Base-by-base conservation (phyloP, 2,113 vertebrate genomes). In the Sebastes schlegelii region DNA sequence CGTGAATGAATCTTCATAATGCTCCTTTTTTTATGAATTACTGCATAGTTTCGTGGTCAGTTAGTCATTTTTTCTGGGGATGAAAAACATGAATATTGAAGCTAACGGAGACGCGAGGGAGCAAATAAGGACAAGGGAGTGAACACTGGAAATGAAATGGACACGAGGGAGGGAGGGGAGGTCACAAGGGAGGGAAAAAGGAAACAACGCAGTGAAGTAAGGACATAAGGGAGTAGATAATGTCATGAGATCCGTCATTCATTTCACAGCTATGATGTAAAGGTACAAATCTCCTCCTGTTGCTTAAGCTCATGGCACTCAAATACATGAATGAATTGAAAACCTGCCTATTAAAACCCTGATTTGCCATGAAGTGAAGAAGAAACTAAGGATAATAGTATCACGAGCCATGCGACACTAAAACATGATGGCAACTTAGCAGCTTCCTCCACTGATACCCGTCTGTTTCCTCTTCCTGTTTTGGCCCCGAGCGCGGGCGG, bases 391-490 rank as follows among this genome's bases (percentile, higher is more conserved):
- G 26, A 26, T 45, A 19, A 34, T 13, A 26, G 64, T 9, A 11
- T 63, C 57, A 23, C 34, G 13, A 14, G 9, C 19, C 6, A n/a
- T 7, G 65, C 63, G 54, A 5, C 12, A 8, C 65, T 66, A 3
- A 52, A 79, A 34, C 81, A 19, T 2, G 42, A 40, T 48, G 85
- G 82, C 66, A 17, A 2, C 26, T 26, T 2, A 57, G 69, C 5
- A 14, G 79, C 88, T 93, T 92, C 91, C 92, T 90, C 76, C 72
- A 8, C 80, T 80, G 90, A 91, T 92, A 82, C 82, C 91, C 73
- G 80, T 81, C 90, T 91, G 91, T 89, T 94, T 94, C 92, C 93
- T 91, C 81, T 94, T 94, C 92, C 92, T 93, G 91, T 92, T 90
- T 84, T 91, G 88, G 80, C 4, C 75, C 84, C 1, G 74, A 21